Evolutionary conservation across 2,888 invertebrate species (phyloP), one percentile per base, ranked within the genome.

Genomic region (Calameuta filiformis): DNA sequence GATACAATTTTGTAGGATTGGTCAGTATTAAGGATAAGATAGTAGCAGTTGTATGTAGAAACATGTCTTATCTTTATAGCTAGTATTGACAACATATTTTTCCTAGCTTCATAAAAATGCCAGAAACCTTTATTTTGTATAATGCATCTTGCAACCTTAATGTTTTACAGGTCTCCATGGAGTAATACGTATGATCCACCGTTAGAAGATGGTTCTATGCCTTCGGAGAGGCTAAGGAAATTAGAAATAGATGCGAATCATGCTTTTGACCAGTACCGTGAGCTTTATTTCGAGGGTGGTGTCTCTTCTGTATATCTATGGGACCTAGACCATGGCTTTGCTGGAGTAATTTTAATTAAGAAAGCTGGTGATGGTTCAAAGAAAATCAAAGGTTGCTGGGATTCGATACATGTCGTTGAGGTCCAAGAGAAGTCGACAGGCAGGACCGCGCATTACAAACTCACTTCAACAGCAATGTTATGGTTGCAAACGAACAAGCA

Each of bases 321-420:
- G 99, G 99, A 99, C 89, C 94, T 99, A 92, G 99, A 99, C 90
- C 97, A 97, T 92, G 99, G 99, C 9, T 99, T 99, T 94, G 99
- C 94, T 93, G 98, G 98, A 85, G 99, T 99, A 69, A 98, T 99
- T 90, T 94, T 99, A 87, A 99, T 99, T 88, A 99, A 99, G 92
- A 99, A 99, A 92, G 98, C 98, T 1, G 99, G 99, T 0, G 99
- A 99, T 92, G 99, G 99, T 30, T 98, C 98, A 69, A 98, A 98
- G 92, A 98, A 98, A 93, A 99, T 99, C 87, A 98, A 98, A 92
- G 99, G 99, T 1, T 99, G 99, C 92, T 99, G 99, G 99, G 99
- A 99, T 92, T 99, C 99, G 2, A 98, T 99, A 89, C 99, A 99
- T 90, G 99, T 99, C 0, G 98, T 99, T 30, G 99, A 99, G 93